Evolutionary conservation across 2,888 invertebrate species (phyloP), one percentile per base, ranked within the genome.

Genomic region (Coenonympha arcania): DNA sequence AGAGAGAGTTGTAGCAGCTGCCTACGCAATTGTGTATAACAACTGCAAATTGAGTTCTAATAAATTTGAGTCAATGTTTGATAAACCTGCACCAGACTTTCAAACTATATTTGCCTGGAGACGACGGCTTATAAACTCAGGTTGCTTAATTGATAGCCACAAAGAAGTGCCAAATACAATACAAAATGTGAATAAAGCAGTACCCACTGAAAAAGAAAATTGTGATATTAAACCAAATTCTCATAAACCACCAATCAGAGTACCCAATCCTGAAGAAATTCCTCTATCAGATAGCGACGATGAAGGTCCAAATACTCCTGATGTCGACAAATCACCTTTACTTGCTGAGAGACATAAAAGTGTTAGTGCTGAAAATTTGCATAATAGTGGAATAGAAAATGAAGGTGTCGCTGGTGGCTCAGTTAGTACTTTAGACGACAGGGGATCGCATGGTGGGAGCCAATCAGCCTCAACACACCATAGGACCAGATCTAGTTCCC

Each of bases 61-160:
- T 1, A 79, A 72, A 59, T 87, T 87, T 76, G 77, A 85, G 64
- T 55, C 66, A 26, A 31, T 71, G 6, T 83, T 66, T 68, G 77
- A 79, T 42, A 87, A 87, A 66, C 83, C 82, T 31, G 85, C 87
- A 42, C 87, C 87, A 33, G 85, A 87, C 63, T 85, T 80, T 52
- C 77, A 85, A 62, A 86, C 85, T 34, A 81, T 87, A 55, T 87
- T 83, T 75, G 66, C 68, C 24, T 87, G 84, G 86, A 70, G 85
- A 50, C 80, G 83, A 57, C 65, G 73, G 11, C 71, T 87, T 19
- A 54, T 87, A 31, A 53, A 56, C 5, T 82, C 79, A 43, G 87
- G 87, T 3, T 87, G 87, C 61, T 65, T 87, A 58, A 68, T 76
- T 56, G 86, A 87, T 59, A 56, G 70, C 45, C 87, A 87, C 63